Conservation (phyloP, 2,888 invertebrate species). For the Drosophila infuscata region DNA sequence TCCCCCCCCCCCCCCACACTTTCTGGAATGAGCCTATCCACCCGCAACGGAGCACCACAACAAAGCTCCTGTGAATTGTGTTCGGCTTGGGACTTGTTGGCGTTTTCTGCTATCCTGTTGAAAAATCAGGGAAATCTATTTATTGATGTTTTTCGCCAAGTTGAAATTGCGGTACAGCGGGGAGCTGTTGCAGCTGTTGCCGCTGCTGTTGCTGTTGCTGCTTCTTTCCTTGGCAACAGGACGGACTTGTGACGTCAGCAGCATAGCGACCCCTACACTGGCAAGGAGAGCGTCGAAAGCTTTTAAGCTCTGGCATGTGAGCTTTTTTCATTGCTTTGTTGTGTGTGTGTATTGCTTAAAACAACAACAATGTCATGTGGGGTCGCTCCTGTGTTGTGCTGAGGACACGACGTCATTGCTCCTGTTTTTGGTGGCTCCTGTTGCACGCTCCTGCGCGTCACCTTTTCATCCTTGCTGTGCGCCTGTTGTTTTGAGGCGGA, state of each 20-base stretch:
- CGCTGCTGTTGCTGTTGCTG: neutral
- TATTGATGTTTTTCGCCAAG: slow-evolving; percentile 81
- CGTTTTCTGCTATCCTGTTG: slow-evolving; percentile 79
- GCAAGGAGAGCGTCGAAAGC: slow-evolving; percentile 17
- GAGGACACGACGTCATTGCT: slow-evolving; percentile 64
- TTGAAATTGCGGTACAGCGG: slow-evolving; percentile 12
- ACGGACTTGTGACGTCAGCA: slow-evolving; percentile 48
- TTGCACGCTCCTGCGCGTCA: slow-evolving; percentile 51
- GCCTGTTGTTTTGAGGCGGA: slow-evolving; percentile 82
- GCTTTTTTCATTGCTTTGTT: slow-evolving; percentile 23
- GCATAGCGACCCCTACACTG: slow-evolving; percentile 16
- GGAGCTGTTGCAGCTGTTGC: neutral
- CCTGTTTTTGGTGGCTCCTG: slow-evolving; percentile 64
- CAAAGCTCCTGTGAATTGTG: slow-evolving; percentile 21
- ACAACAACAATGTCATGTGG: neutral
- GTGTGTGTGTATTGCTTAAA: neutral
- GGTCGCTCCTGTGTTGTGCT: slow-evolving; percentile 14
- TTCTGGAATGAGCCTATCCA: neutral
- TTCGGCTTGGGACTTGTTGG: slow-evolving; percentile 19
- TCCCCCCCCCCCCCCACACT: neutral
- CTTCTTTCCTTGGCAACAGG: slow-evolving; percentile 19
- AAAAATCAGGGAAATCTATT: slow-evolving; percentile 84
- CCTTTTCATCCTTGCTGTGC: slow-evolving; percentile 55
- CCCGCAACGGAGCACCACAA: neutral
- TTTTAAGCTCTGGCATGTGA: slow-evolving; percentile 28